phyloP scores from a whole-genome alignment of 2,113 vertebrate species.

The Alectura lathami region DNA sequence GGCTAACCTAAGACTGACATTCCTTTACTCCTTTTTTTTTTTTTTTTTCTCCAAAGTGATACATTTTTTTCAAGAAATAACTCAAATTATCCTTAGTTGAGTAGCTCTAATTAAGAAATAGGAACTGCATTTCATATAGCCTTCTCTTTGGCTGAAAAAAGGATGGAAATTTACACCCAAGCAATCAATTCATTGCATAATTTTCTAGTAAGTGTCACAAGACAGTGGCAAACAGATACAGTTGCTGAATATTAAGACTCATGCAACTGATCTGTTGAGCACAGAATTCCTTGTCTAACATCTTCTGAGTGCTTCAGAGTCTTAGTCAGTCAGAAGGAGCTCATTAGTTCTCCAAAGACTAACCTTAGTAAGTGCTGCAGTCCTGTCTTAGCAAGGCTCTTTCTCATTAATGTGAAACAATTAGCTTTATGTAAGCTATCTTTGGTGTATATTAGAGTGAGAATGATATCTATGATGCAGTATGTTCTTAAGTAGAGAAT shows the following conservation, averaged over 20 bases:
- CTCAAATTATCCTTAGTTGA: not conserved
- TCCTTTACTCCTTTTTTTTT: not conserved
- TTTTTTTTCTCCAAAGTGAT: not conserved
- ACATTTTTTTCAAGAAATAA: not conserved
- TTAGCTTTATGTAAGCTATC: not conserved
- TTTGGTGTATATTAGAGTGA: not conserved
- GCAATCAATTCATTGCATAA: not conserved
- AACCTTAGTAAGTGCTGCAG: not conserved
- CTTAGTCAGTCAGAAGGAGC: not conserved
- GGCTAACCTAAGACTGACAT: not conserved
- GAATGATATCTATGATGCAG: not conserved
- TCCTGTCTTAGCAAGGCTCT: not conserved
- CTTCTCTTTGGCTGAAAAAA: not conserved
- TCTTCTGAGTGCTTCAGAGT: not conserved
- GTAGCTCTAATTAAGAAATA: not conserved
- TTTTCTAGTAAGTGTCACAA: not conserved
- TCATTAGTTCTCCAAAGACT: not conserved
- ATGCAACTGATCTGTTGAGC: not conserved
- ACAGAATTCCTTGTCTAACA: not conserved
- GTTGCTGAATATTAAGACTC: not conserved
- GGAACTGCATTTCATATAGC: not conserved
- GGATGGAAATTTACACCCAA: not conserved
- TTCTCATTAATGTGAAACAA: not conserved
- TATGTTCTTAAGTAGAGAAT: not conserved
- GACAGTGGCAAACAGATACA: constrained; percentile 8